These are phyloP conservation scores for Cichlasoma orientale DNA, from an alignment of 2,797 vertebrate species.

Conservation along the genomic window DNA sequence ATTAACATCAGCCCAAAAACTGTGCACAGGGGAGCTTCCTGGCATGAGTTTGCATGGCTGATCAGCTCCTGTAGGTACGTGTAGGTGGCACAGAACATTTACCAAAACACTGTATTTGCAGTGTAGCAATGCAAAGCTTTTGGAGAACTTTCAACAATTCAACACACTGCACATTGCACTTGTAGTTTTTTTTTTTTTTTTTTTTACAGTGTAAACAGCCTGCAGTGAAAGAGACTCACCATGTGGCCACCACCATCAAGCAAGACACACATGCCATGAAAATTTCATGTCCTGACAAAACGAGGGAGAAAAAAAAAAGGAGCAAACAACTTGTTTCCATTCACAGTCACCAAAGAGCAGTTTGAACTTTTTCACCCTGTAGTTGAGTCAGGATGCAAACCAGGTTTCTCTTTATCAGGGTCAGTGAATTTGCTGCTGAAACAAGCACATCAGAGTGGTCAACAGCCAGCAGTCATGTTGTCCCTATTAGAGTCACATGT, in stretches of 20 bases:
- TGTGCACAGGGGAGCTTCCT: neutral
- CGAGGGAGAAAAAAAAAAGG: neutral
- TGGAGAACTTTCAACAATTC: neutral
- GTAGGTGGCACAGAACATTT: neutral
- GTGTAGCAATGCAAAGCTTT: neutral
- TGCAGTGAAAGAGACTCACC: neutral
- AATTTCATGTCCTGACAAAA: neutral
- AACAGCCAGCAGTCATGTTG: constrained; percentile 15
- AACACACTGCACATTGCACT: neutral
- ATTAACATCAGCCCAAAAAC: neutral
- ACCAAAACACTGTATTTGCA: neutral
- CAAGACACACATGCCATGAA: neutral
- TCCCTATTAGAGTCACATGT: constrained; percentile 38
- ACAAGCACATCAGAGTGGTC: constrained; percentile 18
- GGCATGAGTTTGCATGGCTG: neutral
- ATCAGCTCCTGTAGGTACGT: neutral
- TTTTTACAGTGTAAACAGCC: accelerated
- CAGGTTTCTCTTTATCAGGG: constrained; percentile 25
- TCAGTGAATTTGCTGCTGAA: constrained; percentile 32
- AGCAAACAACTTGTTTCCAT: neutral
- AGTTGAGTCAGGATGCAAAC: constrained; percentile 31
- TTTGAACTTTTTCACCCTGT: constrained; percentile 17
- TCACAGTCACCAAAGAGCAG: constrained; percentile 11
- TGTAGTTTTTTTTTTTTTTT: accelerated
- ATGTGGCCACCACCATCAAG: neutral